Conservation (phyloP, 2,797 vertebrate species). For the Hippocampus kuda region DNA sequence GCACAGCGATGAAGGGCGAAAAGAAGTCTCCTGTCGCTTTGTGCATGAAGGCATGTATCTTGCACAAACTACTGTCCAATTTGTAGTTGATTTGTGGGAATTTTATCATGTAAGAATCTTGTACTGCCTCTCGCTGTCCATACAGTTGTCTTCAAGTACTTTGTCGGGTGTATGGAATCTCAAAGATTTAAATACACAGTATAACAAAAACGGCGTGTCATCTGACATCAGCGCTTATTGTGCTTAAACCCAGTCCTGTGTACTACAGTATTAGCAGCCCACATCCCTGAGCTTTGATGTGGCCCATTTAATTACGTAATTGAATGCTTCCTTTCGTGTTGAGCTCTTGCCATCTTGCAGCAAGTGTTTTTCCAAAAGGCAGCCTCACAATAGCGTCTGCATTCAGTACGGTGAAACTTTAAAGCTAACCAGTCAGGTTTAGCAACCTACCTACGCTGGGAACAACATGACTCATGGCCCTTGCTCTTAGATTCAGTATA, state of each 20-base stretch:
- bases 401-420: constrained; percentile 37
- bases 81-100: no score
- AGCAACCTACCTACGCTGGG: constrained; percentile 61
- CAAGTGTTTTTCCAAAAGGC: neutral
- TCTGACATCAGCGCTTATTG: neutral
- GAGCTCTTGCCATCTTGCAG: constrained; percentile 2
- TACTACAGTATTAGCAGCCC: neutral
- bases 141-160: no score
- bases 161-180: no score
- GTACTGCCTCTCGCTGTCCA: no score
- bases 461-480: constrained; percentile 61
- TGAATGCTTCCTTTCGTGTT: constrained; percentile 14
- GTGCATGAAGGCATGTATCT: no score
- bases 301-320: neutral
- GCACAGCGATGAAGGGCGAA: no score
- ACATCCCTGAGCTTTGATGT: neutral
- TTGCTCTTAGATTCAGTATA: constrained; percentile 49
- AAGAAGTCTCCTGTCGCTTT: no score
- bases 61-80: no score
- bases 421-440: constrained; percentile 62
- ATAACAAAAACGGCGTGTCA: neutral
- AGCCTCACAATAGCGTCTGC: constrained; percentile 34
- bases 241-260: neutral
- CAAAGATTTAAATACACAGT: neutral
- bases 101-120: no score